Percentiles rank a stretch among this genome's conserved stretches.
Evolutionary conservation across 2,888 invertebrate species (phyloP).

Genomic region (Omphaloscelis lunosa): DNA sequence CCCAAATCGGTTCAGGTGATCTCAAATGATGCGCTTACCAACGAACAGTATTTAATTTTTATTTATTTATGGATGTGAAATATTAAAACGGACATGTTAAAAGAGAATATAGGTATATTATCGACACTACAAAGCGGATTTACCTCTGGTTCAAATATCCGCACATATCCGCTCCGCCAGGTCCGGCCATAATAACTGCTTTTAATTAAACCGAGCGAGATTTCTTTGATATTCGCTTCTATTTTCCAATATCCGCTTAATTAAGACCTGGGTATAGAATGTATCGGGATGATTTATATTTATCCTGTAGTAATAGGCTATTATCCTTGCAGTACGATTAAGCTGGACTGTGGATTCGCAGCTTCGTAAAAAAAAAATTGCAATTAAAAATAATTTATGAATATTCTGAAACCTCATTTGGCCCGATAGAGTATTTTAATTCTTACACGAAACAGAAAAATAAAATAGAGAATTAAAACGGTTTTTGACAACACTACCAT

Average conservation of each 20-base stretch:
- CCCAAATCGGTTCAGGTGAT: no score
- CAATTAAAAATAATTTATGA: not conserved
- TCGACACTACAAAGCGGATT: slow-evolving; percentile 14
- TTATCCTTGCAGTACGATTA: not conserved
- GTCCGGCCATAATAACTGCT: slow-evolving; percentile 46
- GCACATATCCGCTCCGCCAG: slow-evolving; percentile 27
- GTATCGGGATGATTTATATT: not conserved
- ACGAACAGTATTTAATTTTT: no score
- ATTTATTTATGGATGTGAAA: not conserved
- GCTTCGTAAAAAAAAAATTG: no score
- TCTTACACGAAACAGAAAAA: no score
- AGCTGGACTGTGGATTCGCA: not conserved
- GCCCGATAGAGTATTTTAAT: no score
- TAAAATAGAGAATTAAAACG: no score
- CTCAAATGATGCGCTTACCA: no score
- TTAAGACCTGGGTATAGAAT: slow-evolving; percentile 5
- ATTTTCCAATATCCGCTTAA: slow-evolving; percentile 33
- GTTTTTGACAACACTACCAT: not conserved
- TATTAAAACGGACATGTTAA: not conserved
- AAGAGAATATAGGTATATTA: not conserved
- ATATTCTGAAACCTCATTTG: not conserved
- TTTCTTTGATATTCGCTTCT: slow-evolving; percentile 40
- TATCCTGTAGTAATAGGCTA: no score
- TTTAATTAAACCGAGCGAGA: slow-evolving; percentile 55
- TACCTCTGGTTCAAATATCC: slow-evolving; percentile 29